phyloP scores from a whole-genome alignment of 2,113 vertebrate genomes.

The Myiagra hebetior region DNA sequence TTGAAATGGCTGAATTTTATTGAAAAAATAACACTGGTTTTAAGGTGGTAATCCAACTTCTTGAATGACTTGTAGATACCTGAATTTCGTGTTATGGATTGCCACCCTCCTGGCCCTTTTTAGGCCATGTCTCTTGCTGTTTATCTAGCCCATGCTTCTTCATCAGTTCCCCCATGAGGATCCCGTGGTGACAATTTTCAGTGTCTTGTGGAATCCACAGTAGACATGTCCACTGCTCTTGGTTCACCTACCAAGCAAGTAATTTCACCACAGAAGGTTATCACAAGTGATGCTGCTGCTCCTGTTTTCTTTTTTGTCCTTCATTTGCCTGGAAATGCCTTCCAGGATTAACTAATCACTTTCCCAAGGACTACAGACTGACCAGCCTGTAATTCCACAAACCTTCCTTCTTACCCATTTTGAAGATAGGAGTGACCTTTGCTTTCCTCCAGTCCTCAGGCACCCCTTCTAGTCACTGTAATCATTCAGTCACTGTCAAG shows the following conservation, averaged over 20 bases:
- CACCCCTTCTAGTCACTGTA: too few relatives aligned
- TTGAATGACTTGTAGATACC: neutral
- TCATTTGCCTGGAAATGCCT: neutral
- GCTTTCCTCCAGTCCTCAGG: neutral
- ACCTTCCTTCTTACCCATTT: neutral
- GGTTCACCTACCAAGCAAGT: neutral
- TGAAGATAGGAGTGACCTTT: neutral
- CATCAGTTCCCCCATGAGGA: neutral
- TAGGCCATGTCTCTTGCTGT: neutral
- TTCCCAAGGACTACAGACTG: neutral
- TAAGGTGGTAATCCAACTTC: neutral
- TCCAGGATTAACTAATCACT: neutral
- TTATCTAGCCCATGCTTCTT: neutral
- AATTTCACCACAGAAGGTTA: neutral
- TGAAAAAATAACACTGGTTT: neutral
- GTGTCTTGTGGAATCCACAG: neutral
- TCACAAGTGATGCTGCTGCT: neutral
- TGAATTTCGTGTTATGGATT: fast-evolving
- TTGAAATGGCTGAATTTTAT: neutral
- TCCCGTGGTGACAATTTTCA: neutral
- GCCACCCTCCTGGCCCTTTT: neutral
- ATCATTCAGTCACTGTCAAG: neutral
- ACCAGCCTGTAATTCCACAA: neutral
- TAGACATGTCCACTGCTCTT: too few relatives aligned
- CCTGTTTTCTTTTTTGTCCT: neutral